phyloP scores from a whole-genome alignment of 2,797 vertebrate species.

The Galago senegalensis region DNA sequence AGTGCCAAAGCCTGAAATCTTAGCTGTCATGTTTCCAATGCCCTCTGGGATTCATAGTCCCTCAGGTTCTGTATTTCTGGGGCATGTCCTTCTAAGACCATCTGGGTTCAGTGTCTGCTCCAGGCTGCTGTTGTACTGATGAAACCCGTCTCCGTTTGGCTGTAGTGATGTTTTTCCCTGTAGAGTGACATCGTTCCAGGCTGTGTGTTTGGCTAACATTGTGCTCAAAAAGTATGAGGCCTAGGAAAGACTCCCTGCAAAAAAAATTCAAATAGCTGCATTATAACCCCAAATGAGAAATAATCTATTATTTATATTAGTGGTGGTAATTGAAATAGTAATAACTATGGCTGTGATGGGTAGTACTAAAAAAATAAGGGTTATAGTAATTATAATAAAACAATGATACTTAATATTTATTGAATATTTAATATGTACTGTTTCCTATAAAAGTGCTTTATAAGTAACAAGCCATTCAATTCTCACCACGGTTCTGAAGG shows the following conservation, averaged over 20 bases:
- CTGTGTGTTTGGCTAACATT: neutral
- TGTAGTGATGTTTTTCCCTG: neutral
- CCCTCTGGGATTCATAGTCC: neutral
- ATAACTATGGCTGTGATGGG: too few relatives aligned
- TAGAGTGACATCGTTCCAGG: neutral
- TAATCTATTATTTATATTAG: neutral
- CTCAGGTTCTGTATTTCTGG: neutral
- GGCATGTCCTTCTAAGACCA: neutral
- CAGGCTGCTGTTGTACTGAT: accelerated
- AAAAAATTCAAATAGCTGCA: neutral
- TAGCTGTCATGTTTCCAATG: too few relatives aligned
- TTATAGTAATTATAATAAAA: neutral
- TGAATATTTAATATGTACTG: neutral
- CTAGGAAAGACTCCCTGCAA: neutral
- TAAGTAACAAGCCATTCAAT: neutral
- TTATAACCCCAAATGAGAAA: neutral
- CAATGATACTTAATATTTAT: neutral
- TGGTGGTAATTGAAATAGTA: neutral
- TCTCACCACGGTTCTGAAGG: neutral
- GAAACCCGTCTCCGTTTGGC: neutral
- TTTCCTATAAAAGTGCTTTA: neutral
- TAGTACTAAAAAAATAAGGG: neutral
- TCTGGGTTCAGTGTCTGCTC: neutral
- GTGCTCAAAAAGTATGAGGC: neutral
- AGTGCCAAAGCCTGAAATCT: neutral